Evolutionary conservation across 2,888 invertebrate genomes (phyloP).

Genomic region (Drosophila dives): DNA sequence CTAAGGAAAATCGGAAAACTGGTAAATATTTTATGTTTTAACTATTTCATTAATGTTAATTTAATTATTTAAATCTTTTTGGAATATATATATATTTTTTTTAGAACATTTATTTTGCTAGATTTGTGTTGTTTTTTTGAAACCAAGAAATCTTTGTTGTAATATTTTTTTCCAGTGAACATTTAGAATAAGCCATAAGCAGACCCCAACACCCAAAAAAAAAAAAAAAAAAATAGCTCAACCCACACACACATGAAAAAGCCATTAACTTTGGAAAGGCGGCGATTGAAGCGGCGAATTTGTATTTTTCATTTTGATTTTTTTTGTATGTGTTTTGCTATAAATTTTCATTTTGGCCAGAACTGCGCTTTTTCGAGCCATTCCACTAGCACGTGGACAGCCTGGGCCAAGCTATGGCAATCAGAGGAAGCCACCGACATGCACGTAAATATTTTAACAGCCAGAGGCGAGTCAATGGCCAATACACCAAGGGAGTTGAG

Average conservation of each 20-base stretch:
- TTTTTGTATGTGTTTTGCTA: constrained; percentile 64
- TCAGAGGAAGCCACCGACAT: constrained; percentile 68
- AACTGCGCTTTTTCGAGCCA: constrained; percentile 68
- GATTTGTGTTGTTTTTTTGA: not conserved
- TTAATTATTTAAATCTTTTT: not conserved
- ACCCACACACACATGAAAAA: constrained; percentile 60
- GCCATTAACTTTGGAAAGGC: constrained; percentile 63
- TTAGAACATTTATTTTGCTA: too few relatives aligned
- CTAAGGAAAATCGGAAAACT: not conserved
- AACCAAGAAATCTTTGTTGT: not conserved
- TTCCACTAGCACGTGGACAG: constrained; percentile 6
- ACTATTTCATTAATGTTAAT: not conserved
- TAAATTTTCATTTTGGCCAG: constrained; percentile 74
- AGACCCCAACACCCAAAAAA: constrained; percentile 27
- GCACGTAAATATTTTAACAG: constrained; percentile 75
- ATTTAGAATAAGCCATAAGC: constrained; percentile 17
- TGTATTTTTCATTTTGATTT: constrained; percentile 20
- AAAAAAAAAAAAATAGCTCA: constrained; percentile 19
- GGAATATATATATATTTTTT: not conserved
- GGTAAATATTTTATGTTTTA: not conserved
- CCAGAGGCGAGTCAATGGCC: constrained; percentile 18
- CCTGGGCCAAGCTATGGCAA: constrained; percentile 37
- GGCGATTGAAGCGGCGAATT: constrained; percentile 41
- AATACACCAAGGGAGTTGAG: not conserved
- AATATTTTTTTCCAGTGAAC: constrained; percentile 6